These are phyloP conservation scores for Pseudanteris insignis DNA, from an alignment of 2,888 invertebrate species.

Conservation along the genomic window DNA sequence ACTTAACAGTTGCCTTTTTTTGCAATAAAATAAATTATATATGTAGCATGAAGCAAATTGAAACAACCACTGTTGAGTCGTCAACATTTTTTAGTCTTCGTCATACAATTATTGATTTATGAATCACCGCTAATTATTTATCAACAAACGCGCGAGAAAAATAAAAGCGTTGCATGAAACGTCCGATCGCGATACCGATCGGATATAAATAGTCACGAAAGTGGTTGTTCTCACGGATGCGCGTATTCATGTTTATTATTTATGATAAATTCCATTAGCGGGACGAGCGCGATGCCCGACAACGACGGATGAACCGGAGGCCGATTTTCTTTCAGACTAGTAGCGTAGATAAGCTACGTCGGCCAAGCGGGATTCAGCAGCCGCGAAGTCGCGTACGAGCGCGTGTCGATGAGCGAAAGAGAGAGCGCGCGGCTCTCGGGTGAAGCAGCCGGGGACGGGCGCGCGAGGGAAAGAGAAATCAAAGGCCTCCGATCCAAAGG, in stretches of 20 bases:
- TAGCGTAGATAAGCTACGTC: constrained; percentile 21
- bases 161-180: constrained; percentile 17
- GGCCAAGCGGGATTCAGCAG: constrained; percentile 3
- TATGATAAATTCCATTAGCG: constrained; percentile 43
- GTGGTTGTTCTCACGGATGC: constrained; percentile 37
- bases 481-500: constrained; percentile 48
- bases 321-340: constrained; percentile 18
- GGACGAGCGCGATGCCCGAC: constrained; percentile 23
- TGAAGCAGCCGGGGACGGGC: constrained; percentile 13
- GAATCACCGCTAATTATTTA: constrained; percentile 21
- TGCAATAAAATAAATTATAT: too few species aligned
- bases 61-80: too few species aligned
- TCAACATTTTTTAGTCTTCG: too few species aligned
- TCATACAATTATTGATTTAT: too few species aligned
- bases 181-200: constrained; percentile 34
- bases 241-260: constrained; percentile 38
- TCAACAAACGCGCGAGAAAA: constrained; percentile 26
- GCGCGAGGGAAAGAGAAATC: constrained; percentile 29
- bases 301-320: constrained; percentile 37
- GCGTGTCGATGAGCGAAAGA: constrained; percentile 32
- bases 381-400: constrained; percentile 13
- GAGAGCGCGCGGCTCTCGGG: constrained; percentile 24
- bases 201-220: constrained; percentile 36
- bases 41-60: too few species aligned
- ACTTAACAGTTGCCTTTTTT: too few species aligned